Conservation (phyloP, 2,888 invertebrate genomes). For the Leptinotarsa tumamoca region DNA sequence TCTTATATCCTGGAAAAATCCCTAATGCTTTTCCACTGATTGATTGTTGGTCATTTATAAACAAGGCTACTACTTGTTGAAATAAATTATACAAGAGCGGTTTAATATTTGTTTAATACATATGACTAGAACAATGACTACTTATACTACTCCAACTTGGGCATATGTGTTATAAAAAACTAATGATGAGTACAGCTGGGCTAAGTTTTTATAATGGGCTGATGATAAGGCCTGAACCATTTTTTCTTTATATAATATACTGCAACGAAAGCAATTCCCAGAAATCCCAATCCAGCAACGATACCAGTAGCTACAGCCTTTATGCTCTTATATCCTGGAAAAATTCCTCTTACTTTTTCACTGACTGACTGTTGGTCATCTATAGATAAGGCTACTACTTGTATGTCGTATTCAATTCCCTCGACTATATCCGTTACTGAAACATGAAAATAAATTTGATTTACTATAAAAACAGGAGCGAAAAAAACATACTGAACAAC, state of each 20-base stretch:
- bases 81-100: not conserved
- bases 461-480: too few relatives aligned
- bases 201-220: slow-evolving; percentile 31
- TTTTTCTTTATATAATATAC: slow-evolving; percentile 70
- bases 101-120: not conserved
- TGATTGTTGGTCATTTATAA: slow-evolving; percentile 73
- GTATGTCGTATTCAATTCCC: slow-evolving; percentile 80
- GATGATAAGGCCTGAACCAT: slow-evolving; percentile 46
- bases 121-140: slow-evolving; percentile 4
- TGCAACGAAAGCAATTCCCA: slow-evolving; percentile 74
- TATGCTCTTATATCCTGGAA: slow-evolving; percentile 79
- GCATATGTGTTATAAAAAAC: not conserved
- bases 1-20: slow-evolving; percentile 78
- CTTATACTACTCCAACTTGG: not conserved
- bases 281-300: slow-evolving; percentile 76
- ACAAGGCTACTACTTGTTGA: slow-evolving; percentile 75
- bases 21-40: slow-evolving; percentile 74
- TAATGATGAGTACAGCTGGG: not conserved
- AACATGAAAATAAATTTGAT: slow-evolving; percentile 45
- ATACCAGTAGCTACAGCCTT: slow-evolving; percentile 79
- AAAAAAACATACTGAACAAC: too few relatives aligned
- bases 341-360: slow-evolving; percentile 73
- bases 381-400: slow-evolving; percentile 76
- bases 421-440: slow-evolving; percentile 79
- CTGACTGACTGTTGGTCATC: slow-evolving; percentile 74